A percentile compares a stretch with the other conserved stretches of the same genome.
Conservation (phyloP, 1,140 invertebrate species). For the Drosophila fuyamai region DNA sequence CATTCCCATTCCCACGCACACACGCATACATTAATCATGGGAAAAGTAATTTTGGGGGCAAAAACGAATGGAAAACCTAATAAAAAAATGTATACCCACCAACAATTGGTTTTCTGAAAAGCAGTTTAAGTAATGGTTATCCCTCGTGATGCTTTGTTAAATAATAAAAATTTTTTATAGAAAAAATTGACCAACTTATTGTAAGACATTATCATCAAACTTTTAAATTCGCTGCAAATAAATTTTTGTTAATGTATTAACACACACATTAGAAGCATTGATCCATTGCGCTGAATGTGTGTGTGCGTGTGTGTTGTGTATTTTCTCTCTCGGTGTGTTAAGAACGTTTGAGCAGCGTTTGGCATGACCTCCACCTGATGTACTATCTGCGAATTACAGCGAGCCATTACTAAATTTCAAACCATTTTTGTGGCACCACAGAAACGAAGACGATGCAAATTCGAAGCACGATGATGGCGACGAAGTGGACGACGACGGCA, state of each 20-base stretch:
- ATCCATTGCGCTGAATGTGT: constrained; percentile 41
- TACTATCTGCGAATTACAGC: background rate
- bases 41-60: background rate
- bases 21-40: constrained; percentile 20
- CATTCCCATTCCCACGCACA: constrained; percentile 38
- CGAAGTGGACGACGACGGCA: constrained; percentile 84
- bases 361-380: constrained; percentile 23
- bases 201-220: no score
- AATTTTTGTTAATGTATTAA: background rate
- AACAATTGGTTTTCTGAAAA: no score
- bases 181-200: no score
- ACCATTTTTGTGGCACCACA: constrained; percentile 26
- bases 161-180: no score
- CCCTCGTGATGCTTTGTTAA: no score
- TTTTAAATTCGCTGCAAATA: no score
- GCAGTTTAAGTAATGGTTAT: no score
- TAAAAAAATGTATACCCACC: no score
- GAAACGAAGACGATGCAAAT: constrained; percentile 84
- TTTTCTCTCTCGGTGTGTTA: constrained; percentile 33
- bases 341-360: constrained; percentile 31
- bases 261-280: constrained; percentile 33
- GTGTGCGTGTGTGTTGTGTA: constrained; percentile 33
- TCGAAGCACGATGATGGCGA: constrained; percentile 84
- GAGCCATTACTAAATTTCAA: background rate
- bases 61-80: no score